Conservation (phyloP, 2,888 invertebrate species). For the Gari tellinella region DNA sequence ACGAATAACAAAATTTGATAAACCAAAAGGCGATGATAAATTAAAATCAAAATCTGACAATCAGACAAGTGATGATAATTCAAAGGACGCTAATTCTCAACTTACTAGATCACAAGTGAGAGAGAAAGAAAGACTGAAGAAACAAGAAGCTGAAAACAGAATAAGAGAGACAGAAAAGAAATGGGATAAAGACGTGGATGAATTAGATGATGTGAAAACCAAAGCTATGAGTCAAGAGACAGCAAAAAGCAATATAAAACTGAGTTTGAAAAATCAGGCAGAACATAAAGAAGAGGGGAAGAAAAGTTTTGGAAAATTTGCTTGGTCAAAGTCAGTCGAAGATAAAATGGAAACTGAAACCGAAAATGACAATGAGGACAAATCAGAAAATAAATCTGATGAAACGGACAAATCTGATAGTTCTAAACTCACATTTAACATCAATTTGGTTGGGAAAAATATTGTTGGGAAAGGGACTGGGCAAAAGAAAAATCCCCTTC, state of each 20-base stretch:
- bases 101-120: background rate
- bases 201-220: slow-evolving; percentile 24
- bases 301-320: slow-evolving; percentile 38
- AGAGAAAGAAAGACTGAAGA: slow-evolving; percentile 35
- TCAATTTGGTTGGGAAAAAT: slow-evolving; percentile 36
- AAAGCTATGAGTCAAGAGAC: background rate
- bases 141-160: slow-evolving; percentile 35
- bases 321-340: slow-evolving; percentile 26
- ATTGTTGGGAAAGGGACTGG: slow-evolving; percentile 29
- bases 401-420: slow-evolving; percentile 27
- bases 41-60: no score
- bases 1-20: background rate
- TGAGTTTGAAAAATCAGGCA: slow-evolving; percentile 30
- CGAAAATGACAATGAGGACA: slow-evolving; percentile 5
- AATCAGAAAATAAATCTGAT: slow-evolving; percentile 1
- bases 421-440: slow-evolving; percentile 32
- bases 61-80: slow-evolving; percentile 4
- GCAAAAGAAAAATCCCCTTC: slow-evolving; percentile 52
- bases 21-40: no score
- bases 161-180: slow-evolving; percentile 39
- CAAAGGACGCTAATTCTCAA: slow-evolving; percentile 21
- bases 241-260: slow-evolving; percentile 32
- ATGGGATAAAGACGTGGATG: slow-evolving; percentile 40
- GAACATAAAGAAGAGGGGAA: slow-evolving; percentile 19
- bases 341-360: slow-evolving; percentile 11